Percentiles rank a stretch among this genome's conserved stretches.
Evolutionary conservation across 1,140 invertebrate species (phyloP).

Genomic region (Caligus rogercresseyi): DNA sequence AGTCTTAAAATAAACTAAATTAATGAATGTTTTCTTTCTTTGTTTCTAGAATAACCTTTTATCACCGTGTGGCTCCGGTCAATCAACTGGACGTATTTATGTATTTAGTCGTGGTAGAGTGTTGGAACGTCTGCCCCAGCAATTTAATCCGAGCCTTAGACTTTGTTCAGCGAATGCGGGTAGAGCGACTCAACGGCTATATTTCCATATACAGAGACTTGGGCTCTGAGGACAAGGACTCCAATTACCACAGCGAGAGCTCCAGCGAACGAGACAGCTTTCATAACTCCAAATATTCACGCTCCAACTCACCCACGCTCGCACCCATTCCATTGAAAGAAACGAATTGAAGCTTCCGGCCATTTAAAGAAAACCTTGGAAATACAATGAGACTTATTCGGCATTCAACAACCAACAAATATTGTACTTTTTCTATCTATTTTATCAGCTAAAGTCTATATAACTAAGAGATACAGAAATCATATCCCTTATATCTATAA

Average conservation of each 20-base stretch:
- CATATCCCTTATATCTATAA: no score
- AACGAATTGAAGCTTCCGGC: background rate
- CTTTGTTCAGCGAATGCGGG: conserved; percentile 31
- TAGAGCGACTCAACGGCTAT: conserved; percentile 30
- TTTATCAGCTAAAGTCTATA: background rate
- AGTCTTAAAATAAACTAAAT: background rate
- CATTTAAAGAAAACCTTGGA: background rate
- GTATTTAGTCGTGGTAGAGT: conserved; percentile 33
- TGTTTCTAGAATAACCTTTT: conserved; percentile 29
- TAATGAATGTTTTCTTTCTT: background rate
- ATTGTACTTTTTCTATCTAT: background rate
- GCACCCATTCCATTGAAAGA: background rate
- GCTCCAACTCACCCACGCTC: background rate
- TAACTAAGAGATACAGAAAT: no score
- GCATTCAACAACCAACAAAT: background rate
- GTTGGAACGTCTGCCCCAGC: conserved; percentile 26
- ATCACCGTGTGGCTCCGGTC: conserved; percentile 28
- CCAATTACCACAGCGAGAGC: conserved; percentile 6
- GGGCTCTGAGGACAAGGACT: conserved; percentile 19
- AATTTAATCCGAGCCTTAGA: conserved; percentile 28
- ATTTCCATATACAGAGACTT: conserved; percentile 29
- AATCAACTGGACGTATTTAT: conserved; percentile 31
- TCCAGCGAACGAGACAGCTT: background rate
- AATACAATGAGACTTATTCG: background rate
- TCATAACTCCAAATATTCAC: background rate